Evolutionary conservation across 1,140 invertebrate species (phyloP), one percentile per base, ranked within the genome.

Genomic region (Globodera rostochiensis): DNA sequence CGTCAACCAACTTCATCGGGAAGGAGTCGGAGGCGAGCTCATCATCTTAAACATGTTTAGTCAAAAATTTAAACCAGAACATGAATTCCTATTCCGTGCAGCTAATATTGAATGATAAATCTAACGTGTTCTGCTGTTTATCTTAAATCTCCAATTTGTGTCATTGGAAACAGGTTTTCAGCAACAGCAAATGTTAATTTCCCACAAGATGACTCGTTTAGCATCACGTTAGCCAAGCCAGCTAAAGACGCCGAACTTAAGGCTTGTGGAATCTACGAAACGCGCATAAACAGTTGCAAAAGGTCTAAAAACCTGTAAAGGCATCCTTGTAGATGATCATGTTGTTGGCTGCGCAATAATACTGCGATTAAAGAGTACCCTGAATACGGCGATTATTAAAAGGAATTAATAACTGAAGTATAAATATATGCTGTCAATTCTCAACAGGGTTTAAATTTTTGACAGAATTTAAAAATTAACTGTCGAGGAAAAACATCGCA

Each of bases 21-120:
- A 95, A 97, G n/a, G 95, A 94, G 91, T 98, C 96, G 60, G 96
- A 96, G 92, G 97, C 97, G 94, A 98, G 95, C 92, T 98, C 96
- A 91, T 98, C 96, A 87, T 95, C 84, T 82, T 74, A 85, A 89
- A 75, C 67, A 87, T 36, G 46, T 21, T 4, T n/a, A 36, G n/a
- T 67, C 0, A 70, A 4, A 45, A 0, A 86, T 3, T 36, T 3
- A 36, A 36, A 36, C 36, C 36, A 36, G 36, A 36, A 36, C 36
- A 36, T 36, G 36, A 36, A 36, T 36, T 3, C 36, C 36, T 36
- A 1, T 36, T 3, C 0, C 67, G 19, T 67, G 25, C 64, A 1
- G 69, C 5, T 57, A 36, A 1, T 9, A 82, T 74, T 53, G 0
- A 19, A 25, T 25, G 4, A 50, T 6, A 15, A 13, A 69, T 4